A percentile compares a stretch with the other conserved stretches of the same genome.
phyloP scores from a whole-genome alignment of 2,888 invertebrate species.

The Brenthis daphne region DNA sequence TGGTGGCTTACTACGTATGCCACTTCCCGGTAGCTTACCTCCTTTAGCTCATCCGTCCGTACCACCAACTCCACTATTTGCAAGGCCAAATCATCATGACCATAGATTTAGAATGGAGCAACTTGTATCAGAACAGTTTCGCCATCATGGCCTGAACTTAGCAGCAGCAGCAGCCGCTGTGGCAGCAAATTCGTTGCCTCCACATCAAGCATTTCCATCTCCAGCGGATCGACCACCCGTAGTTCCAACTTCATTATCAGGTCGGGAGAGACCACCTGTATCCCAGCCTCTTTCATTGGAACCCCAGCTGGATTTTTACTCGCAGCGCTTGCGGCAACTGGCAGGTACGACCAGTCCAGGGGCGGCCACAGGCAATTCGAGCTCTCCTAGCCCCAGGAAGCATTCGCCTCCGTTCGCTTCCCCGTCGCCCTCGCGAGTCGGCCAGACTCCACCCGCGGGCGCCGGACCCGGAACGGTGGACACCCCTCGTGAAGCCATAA shows the following conservation, averaged over 20 bases:
- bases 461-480: constrained; percentile 84
- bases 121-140: constrained; percentile 90
- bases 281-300: constrained; percentile 88
- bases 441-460: constrained; percentile 85
- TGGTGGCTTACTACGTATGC: constrained; percentile 87
- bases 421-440: constrained; percentile 89
- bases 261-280: constrained; percentile 74
- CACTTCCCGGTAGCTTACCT: constrained; percentile 84
- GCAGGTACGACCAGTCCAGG: constrained; percentile 97
- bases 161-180: constrained; percentile 89
- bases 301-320: constrained; percentile 99
- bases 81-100: constrained; percentile 89
- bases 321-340: constrained; percentile 99
- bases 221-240: constrained; percentile 82
- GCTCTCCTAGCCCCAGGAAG: constrained; percentile 91
- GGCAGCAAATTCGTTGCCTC: constrained; percentile 83
- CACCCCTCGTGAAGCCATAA: constrained; percentile 82
- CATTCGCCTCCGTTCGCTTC: constrained; percentile 91
- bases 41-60: constrained; percentile 86
- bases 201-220: constrained; percentile 84
- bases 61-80: constrained; percentile 88
- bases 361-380: constrained; percentile 91
- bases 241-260: constrained; percentile 77
- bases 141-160: constrained; percentile 89
- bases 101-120: constrained; percentile 93